phyloP scores from a whole-genome alignment of 1,140 invertebrate genomes.

The Lineus longissimus region DNA sequence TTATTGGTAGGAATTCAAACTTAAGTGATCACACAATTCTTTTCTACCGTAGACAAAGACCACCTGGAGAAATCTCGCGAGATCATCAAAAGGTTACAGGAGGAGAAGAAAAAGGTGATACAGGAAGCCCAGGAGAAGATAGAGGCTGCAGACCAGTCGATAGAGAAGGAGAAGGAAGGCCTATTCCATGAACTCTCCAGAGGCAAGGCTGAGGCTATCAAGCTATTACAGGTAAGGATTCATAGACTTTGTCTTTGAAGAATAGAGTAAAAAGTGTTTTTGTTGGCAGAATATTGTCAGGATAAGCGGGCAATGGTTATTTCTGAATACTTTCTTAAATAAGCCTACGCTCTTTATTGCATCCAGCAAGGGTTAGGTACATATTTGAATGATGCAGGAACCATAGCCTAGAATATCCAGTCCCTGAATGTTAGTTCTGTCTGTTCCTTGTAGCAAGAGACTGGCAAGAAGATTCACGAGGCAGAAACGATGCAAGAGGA shows the following conservation, averaged over 20 bases:
- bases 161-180: conserved; percentile 52
- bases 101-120: conserved; percentile 38
- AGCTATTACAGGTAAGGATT: conserved; percentile 49
- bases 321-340: too few species aligned
- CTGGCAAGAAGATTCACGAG: conserved; percentile 29
- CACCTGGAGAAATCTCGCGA: conserved; percentile 50
- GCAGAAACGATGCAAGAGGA: conserved; percentile 19
- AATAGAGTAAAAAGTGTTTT: background rate
- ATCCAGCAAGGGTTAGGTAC: too few species aligned
- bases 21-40: background rate
- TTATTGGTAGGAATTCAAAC: too few species aligned
- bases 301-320: too few species aligned
- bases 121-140: conserved; percentile 37
- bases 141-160: conserved; percentile 36
- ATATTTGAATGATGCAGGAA: too few species aligned
- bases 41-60: conserved; percentile 34
- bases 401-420: too few species aligned
- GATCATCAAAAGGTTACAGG: conserved; percentile 47
- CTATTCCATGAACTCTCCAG: conserved; percentile 53
- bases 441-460: conserved; percentile 36
- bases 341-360: too few species aligned
- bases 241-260: background rate
- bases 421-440: too few species aligned
- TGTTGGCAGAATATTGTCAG: background rate
- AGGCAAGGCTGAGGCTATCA: conserved; percentile 54